Percentiles rank a stretch among this genome's conserved stretches.
Conservation (phyloP, 2,113 vertebrate species). For the Drymodes brunneopygia region DNA sequence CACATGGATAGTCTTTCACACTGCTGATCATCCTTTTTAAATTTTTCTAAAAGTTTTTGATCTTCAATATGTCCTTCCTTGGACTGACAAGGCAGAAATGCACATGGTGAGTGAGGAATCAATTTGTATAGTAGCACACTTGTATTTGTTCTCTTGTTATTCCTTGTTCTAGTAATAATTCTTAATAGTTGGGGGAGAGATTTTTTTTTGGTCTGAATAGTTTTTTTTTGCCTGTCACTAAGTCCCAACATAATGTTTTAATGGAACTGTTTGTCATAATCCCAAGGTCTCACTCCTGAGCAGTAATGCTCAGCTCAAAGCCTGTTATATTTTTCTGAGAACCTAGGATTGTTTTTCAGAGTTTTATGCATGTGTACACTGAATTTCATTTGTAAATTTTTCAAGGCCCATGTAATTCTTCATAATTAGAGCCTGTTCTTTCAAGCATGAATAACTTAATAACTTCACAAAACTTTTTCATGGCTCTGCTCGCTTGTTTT, state of each 20-base stretch:
- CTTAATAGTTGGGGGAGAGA: background rate
- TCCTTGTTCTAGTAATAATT: background rate
- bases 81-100: background rate
- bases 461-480: background rate
- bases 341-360: background rate
- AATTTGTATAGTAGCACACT: background rate
- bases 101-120: background rate
- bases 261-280: background rate
- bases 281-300: background rate
- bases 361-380: background rate
- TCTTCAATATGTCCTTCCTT: background rate
- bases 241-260: background rate
- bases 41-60: background rate
- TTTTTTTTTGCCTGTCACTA: background rate
- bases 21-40: background rate
- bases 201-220: background rate
- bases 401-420: background rate
- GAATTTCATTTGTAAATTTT: background rate
- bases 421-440: background rate
- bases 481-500: background rate
- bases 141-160: background rate
- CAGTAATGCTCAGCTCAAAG: background rate
- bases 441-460: background rate
- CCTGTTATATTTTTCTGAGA: background rate
- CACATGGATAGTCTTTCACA: background rate